Percentiles rank a stretch among this genome's conserved stretches.
Evolutionary conservation across 92 coral and sea anemone species (phyloP).

Genomic region (Pocillopora meandrina): DNA sequence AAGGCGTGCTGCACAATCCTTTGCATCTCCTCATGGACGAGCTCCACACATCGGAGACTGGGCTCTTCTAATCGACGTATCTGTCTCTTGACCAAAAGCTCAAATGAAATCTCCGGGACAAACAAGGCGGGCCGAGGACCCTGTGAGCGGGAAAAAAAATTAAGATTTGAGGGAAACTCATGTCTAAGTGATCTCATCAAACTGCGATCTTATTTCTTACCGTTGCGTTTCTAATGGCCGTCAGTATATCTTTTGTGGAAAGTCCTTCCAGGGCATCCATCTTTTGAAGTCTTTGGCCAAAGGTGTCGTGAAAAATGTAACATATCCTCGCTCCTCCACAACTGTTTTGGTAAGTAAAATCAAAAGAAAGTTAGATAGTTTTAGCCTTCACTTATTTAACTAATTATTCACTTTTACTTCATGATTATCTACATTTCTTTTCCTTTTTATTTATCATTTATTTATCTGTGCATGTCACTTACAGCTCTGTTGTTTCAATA

Average conservation of each 20-base stretch:
- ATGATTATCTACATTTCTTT: background rate
- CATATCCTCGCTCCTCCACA: conserved; percentile 99
- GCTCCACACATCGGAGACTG: conserved; percentile 93
- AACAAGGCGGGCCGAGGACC: conserved; percentile 98
- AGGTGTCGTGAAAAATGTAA: conserved; percentile 94
- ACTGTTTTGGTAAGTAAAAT: conserved; percentile 33
- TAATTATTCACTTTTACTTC: no score
- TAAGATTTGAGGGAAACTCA: background rate
- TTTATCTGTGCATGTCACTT: conserved; percentile 24
- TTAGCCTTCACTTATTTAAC: background rate
- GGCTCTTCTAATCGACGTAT: conserved; percentile 97
- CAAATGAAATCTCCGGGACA: conserved; percentile 97
- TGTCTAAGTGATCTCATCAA: background rate
- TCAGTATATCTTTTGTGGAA: conserved; percentile 89
- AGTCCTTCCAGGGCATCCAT: conserved; percentile 98
- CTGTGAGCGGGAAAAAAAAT: conserved; percentile 18
- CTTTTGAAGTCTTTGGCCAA: conserved; percentile 80
- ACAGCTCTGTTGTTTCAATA: conserved; percentile 96
- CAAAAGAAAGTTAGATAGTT: background rate
- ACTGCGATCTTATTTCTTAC: conserved; percentile 16
- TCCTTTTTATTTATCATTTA: background rate
- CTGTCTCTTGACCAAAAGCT: conserved; percentile 89
- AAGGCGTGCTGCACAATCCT: conserved; percentile 95
- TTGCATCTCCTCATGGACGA: conserved; percentile 98
- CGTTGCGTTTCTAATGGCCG: conserved; percentile 98